Evolutionary conservation across 2,888 invertebrate species (phyloP).

Genomic region (Phaonia tiefii): DNA sequence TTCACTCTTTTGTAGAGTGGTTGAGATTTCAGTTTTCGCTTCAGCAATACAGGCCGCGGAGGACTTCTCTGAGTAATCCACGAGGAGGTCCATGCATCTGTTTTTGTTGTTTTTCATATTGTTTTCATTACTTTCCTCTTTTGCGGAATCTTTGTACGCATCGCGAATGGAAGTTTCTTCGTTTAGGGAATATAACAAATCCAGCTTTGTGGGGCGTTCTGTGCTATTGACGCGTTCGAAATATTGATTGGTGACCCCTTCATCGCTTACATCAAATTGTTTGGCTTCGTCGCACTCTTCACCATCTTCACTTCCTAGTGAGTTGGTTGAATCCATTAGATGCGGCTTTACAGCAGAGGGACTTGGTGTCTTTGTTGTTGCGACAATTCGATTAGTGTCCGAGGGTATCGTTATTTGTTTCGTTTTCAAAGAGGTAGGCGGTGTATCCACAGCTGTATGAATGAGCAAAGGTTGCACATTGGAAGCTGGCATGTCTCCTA

Average conservation of each 20-base stretch:
- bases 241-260: constrained; percentile 80
- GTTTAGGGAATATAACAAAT: constrained; percentile 76
- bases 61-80: constrained; percentile 71
- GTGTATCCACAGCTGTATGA: constrained; percentile 56
- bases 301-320: constrained; percentile 60
- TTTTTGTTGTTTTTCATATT: constrained; percentile 18
- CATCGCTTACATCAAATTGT: constrained; percentile 75
- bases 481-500: constrained; percentile 67
- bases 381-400: constrained; percentile 45
- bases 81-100: constrained; percentile 70
- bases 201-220: constrained; percentile 77
- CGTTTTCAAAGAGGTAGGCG: constrained; percentile 72
- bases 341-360: constrained; percentile 69
- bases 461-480: constrained; percentile 65
- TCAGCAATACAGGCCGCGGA: constrained; percentile 71
- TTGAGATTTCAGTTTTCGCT: constrained; percentile 70
- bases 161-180: constrained; percentile 72
- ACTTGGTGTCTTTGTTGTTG: constrained; percentile 69
- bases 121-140: not conserved
- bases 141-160: constrained; percentile 59
- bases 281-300: constrained; percentile 58
- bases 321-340: constrained; percentile 71
- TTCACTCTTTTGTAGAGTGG: constrained; percentile 38
- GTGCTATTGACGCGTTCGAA: constrained; percentile 79
- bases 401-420: constrained; percentile 74